Conservation (phyloP, 2,113 vertebrate species). For the Neogale vison region DNA sequence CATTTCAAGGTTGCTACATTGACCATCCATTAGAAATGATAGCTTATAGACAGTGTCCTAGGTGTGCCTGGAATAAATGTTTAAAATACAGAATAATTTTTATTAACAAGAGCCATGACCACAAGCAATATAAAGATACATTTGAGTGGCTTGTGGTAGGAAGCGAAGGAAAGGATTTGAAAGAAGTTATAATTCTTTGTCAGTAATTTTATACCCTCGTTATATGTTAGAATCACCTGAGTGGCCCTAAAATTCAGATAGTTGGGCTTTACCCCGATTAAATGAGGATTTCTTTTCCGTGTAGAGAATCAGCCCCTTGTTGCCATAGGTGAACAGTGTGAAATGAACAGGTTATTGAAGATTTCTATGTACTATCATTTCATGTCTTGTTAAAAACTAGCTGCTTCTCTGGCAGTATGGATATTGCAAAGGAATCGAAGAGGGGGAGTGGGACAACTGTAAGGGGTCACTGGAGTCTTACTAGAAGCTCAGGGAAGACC, state of each 20-base stretch:
- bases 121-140: constrained; percentile 25
- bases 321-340: neutral
- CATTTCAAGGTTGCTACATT: constrained; percentile 39
- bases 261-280: neutral
- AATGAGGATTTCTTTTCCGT: neutral
- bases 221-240: neutral
- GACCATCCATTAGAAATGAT: constrained; percentile 11
- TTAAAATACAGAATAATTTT: constrained; percentile 29
- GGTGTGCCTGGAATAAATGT: neutral
- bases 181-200: constrained; percentile 46
- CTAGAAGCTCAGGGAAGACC: neutral
- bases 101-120: constrained; percentile 1
- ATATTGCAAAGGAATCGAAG: neutral
- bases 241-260: neutral
- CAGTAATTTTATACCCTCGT: constrained; percentile 17
- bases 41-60: neutral
- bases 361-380: neutral
- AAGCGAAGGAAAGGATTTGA: constrained; percentile 41
- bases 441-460: neutral
- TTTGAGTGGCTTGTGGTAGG: constrained; percentile 43
- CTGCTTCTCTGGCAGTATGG: neutral
- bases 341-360: neutral
- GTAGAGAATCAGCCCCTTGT: neutral
- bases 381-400: neutral
- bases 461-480: neutral